Evolutionary conservation across 1,140 invertebrate genomes (phyloP), one percentile per base, ranked within the genome.

Genomic region (Myzus persicae): DNA sequence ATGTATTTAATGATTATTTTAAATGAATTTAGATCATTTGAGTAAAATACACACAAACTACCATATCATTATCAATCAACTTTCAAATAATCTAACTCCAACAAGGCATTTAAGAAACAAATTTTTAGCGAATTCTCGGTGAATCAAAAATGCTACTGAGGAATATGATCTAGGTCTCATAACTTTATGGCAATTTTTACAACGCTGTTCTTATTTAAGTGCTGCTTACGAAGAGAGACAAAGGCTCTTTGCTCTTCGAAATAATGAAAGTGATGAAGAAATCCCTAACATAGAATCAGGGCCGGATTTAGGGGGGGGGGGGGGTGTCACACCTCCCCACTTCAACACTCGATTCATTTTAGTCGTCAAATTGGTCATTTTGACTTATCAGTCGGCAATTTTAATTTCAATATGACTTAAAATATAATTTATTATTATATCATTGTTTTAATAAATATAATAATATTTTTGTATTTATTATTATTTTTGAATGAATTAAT

Each of bases 101-200:
- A 85, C 82, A 38, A 85, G 38, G 6, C 36, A 38, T 42, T 85
- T 85, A 18, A 85, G 38, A 85, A 36, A 36, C 9, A 85, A 85
- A 36, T 85, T 85, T 36, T 85, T 85, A 40, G 82, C 82, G 24
- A 42, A 85, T 85, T 85, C 82, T 85, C 82, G 18, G 6, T 40
- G 38, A 38, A 85, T 85, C 36, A 85, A 85, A 85, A 38, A 85
- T 85, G 9, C 82, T 36, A 26, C 82, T 85, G 82, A 85, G 38
- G 38, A 85, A 85, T 85, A 40, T 4, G 36, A 36, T 38, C 42
- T 85, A 85, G 82, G 82, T 1, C 82, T 85, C 22, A 85, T 85
- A 14, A 5, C 38, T 36, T 7, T 24, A 44, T 85, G 82, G 82
- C 82, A 85, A 85, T 85, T 85, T 85, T 40, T 85, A 24, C n/a